Conservation (phyloP, 2,113 vertebrate species). For the Ptychochromis oligacanthus region DNA sequence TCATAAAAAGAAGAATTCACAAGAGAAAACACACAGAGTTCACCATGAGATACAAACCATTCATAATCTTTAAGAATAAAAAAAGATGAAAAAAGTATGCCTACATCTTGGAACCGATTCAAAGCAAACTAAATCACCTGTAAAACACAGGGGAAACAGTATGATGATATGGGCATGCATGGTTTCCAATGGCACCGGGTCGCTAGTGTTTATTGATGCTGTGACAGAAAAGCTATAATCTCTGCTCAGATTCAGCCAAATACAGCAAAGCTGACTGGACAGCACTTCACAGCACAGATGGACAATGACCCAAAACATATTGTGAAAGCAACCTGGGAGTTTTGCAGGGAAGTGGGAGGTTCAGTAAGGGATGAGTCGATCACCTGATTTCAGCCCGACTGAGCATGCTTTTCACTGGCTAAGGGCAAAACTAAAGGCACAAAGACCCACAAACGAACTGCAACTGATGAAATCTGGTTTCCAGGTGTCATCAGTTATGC, state of each 20-base stretch:
- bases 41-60: not conserved
- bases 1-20: not conserved
- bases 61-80: not conserved
- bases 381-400: not conserved
- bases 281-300: not conserved
- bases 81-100: not conserved
- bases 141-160: not conserved
- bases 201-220: not conserved
- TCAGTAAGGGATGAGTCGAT: not conserved
- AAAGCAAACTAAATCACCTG: not conserved
- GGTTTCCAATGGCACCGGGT: not conserved
- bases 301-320: not conserved
- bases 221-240: slow-evolving; percentile 9
- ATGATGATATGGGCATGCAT: not conserved
- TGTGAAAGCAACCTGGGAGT: not conserved
- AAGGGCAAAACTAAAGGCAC: not conserved
- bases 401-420: not conserved
- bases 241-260: not conserved
- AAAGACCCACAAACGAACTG: not conserved
- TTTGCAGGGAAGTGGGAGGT: not conserved
- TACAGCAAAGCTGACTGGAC: not conserved
- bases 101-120: not conserved
- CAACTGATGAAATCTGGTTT: not conserved
- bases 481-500: no score
- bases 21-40: not conserved